phyloP scores from a whole-genome alignment of 2,113 vertebrate species.

The Sinocyclocheilus rhinocerous region DNA sequence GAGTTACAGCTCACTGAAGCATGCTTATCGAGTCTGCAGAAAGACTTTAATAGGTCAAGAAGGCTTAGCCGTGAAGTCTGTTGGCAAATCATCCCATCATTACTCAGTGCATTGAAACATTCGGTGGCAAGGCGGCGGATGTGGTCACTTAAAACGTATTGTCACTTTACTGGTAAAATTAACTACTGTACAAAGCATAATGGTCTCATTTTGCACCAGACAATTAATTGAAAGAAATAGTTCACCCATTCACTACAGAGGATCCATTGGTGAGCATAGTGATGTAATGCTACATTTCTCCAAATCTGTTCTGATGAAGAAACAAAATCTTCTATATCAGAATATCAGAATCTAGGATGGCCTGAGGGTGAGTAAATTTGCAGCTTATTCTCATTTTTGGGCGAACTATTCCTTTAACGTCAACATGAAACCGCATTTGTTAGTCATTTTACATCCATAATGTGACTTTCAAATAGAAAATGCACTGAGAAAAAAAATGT shows the following conservation, averaged over 20 bases:
- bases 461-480: background rate
- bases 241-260: too few relatives aligned
- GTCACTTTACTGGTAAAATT: background rate
- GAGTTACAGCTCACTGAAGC: conserved; percentile 42
- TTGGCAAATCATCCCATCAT: conserved; percentile 43
- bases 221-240: background rate
- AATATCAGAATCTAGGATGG: too few relatives aligned
- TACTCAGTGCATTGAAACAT: conserved; percentile 32
- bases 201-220: background rate
- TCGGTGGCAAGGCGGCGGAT: background rate
- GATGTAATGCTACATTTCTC: too few relatives aligned
- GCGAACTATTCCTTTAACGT: too few relatives aligned
- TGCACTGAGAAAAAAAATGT: background rate
- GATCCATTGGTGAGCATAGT: too few relatives aligned
- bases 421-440: too few relatives aligned
- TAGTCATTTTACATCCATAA: too few relatives aligned
- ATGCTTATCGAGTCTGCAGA: conserved; percentile 28
- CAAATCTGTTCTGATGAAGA: too few relatives aligned
- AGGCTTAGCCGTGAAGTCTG: conserved; percentile 47
- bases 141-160: background rate
- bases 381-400: too few relatives aligned
- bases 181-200: conserved; percentile 2
- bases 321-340: too few relatives aligned
- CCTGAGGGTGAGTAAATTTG: too few relatives aligned
- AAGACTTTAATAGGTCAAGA: conserved; percentile 36